Percentiles rank a stretch among this genome's conserved stretches.
These are phyloP conservation scores for Irena cyanogastra DNA, from an alignment of 2,113 vertebrate species.

Conservation along the genomic window DNA sequence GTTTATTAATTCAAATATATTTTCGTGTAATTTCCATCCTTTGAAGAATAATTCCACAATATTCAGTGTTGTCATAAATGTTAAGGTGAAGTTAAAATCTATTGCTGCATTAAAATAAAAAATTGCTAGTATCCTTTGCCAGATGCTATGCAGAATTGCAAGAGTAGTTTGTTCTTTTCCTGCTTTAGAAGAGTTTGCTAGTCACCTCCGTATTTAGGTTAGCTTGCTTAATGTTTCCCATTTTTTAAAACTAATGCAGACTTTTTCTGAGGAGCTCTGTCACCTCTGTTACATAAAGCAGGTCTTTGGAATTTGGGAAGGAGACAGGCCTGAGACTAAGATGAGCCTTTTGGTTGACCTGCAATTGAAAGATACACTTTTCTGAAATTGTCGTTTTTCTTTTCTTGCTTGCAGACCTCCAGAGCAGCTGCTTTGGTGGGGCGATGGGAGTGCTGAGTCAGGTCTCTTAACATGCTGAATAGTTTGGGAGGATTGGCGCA, in stretches of 20 bases:
- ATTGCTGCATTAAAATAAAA: not conserved
- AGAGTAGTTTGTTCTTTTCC: not conserved
- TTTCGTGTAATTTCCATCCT: not conserved
- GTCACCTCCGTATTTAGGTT: not conserved
- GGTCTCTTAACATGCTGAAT: not conserved
- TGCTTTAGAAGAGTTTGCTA: not conserved
- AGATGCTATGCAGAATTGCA: not conserved
- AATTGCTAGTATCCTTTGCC: not conserved
- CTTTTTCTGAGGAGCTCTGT: not conserved
- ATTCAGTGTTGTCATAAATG: not conserved
- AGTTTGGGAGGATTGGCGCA: not conserved
- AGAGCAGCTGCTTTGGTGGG: not conserved
- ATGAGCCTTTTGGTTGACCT: not conserved
- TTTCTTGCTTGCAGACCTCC: not conserved
- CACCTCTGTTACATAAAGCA: not conserved
- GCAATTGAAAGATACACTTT: not conserved
- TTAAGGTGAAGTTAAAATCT: not conserved
- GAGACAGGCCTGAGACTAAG: not conserved
- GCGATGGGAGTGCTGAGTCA: not conserved
- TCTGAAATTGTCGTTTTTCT: not conserved
- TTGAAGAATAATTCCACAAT: not conserved
- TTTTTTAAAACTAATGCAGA: not conserved
- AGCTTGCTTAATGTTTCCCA: not conserved
- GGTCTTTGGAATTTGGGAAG: not conserved
- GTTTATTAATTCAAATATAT: not conserved